Base-by-base conservation (phyloP, 2,888 invertebrate species). In the Drosophila conformis region DNA sequence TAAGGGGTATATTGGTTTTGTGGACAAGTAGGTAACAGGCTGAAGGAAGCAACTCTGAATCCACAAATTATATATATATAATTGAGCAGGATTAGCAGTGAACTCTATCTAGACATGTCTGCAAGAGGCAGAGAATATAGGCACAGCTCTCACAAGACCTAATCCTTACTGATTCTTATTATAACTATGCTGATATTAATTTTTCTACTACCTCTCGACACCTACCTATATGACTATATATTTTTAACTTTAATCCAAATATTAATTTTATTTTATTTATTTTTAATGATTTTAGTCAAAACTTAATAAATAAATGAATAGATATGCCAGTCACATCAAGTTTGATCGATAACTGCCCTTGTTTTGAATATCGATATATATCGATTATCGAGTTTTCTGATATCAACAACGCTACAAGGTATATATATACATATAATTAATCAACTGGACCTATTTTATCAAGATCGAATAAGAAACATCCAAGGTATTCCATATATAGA, bases 11-110 rank as follows among this genome's bases (percentile, higher is more conserved):
- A 46, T 4, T 46, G 21, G 46, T 8, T 25, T 15, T 15, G 21
- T 21, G 21, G 21, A 25, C 4, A 21, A 15, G 21, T 4, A 25
- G 13, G 46, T 4, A 46, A 21, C 13, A 42, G 11, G 21, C 21
- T 13, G 13, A 42, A 21, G 13, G 7, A 21, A 7, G 21, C 4
- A 7, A 46, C 4, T 21, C 4, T 7, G 13, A 21, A 13, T 13
- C 7, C 0, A 13, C 21, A 21, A 7, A 13, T 11, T 7, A 4
- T 1, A 4, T n/a, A 10, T 40, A 29, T 6, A 1, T 3, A 3
- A 31, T 31, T 31, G 31, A 31, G 10, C n/a, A 25, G 25, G 25
- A 25, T 25, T 25, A 2, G 25, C 25, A 10, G 40, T 40, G n/a
- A 2, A 40, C 2, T 10, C 10, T n/a, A 40, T 10, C 10, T 40